Percentiles rank a stretch among this genome's conserved stretches.
phyloP scores from a whole-genome alignment of 1,140 invertebrate genomes.

The Bombus balteatus region DNA sequence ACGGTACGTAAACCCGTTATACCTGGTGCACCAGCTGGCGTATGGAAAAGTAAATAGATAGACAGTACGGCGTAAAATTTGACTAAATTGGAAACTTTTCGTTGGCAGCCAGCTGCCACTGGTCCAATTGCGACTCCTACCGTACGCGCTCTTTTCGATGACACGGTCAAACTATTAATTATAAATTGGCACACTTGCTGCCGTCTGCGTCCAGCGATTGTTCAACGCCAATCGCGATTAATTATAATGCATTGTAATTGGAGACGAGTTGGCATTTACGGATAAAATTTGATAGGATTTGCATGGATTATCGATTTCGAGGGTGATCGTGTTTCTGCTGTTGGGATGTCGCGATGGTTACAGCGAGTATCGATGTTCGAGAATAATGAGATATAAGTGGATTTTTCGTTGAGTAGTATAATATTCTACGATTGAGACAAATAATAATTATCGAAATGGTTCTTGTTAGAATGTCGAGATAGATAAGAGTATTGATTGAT shows the following conservation, averaged over 20 bases:
- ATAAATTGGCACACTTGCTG: not conserved
- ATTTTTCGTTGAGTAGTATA: not conserved
- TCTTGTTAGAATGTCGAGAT: too few relatives aligned
- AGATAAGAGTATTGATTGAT: too few relatives aligned
- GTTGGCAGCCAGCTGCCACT: slow-evolving; percentile 31
- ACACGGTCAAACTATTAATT: slow-evolving; percentile 28
- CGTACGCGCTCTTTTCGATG: not conserved
- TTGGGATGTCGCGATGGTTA: not conserved
- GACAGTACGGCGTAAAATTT: slow-evolving; percentile 62
- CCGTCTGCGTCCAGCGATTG: not conserved
- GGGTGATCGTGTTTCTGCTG: not conserved
- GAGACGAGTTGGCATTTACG: not conserved
- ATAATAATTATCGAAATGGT: too few relatives aligned
- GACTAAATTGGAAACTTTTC: slow-evolving; percentile 61
- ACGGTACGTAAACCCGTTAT: slow-evolving; percentile 56
- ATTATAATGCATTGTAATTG: slow-evolving; percentile 6
- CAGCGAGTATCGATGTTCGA: not conserved
- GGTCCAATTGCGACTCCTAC: not conserved
- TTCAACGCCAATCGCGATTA: not conserved
- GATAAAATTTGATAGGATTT: not conserved
- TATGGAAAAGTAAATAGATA: slow-evolving; percentile 65
- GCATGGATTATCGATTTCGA: not conserved
- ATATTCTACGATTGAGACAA: too few relatives aligned
- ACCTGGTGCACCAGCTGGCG: slow-evolving; percentile 59
- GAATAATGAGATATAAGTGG: not conserved